Evolutionary conservation across 2,797 vertebrate genomes (phyloP).

Genomic region (Hyperoplus lanceolatus): DNA sequence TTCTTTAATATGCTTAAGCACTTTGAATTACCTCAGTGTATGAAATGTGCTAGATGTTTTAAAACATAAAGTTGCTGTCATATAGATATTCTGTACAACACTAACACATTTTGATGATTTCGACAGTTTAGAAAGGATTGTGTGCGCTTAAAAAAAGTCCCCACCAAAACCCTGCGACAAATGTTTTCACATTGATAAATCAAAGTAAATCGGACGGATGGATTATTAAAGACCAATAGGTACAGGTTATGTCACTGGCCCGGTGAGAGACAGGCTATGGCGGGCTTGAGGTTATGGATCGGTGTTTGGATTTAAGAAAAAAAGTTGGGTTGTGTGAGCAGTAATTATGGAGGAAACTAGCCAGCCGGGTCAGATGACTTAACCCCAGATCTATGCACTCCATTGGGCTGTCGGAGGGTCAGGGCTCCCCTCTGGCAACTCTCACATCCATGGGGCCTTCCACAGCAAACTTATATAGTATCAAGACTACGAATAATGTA

Average conservation of each 20-base stretch:
- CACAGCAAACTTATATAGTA: no score
- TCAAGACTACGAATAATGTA: no score
- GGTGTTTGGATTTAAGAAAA: conserved; percentile 63
- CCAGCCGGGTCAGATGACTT: conserved; percentile 84
- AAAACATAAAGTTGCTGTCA: conserved; percentile 24
- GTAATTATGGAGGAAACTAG: conserved; percentile 82
- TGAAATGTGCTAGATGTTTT: conserved; percentile 34
- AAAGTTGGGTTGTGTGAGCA: conserved; percentile 78
- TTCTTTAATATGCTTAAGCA: conserved; percentile 5
- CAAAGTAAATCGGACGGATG: conserved; percentile 43
- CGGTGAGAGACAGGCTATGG: conserved; percentile 46
- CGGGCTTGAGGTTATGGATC: conserved; percentile 64
- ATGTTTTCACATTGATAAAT: conserved; percentile 43
- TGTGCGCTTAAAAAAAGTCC: not conserved
- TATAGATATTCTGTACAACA: not conserved
- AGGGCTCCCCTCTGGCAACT: conserved; percentile 68
- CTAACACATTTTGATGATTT: not conserved
- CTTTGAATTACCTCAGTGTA: not conserved
- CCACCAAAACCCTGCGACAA: conserved; percentile 2
- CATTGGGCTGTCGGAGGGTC: conserved; percentile 80
- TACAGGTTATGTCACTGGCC: conserved; percentile 43
- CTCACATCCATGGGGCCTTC: conserved; percentile 53
- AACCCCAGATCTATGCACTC: conserved; percentile 88
- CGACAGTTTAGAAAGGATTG: not conserved
- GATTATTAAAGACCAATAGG: conserved; percentile 35